These are phyloP conservation scores for Silurus meridionalis DNA, from an alignment of 2,113 vertebrate genomes.

Conservation along the genomic window DNA sequence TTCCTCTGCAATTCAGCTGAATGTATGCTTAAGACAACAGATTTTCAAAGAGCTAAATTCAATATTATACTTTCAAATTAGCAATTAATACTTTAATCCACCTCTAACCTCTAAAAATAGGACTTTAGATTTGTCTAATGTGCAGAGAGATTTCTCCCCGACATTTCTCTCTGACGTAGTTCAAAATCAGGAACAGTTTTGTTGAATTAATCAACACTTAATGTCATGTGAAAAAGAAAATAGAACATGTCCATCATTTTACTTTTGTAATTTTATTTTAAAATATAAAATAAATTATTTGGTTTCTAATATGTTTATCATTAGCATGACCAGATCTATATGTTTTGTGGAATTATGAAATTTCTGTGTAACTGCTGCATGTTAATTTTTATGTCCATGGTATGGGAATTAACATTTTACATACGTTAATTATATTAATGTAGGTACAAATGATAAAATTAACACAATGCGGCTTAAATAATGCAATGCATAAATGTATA, in stretches of 20 bases:
- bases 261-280: neutral
- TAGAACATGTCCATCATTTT: slow-evolving; percentile 22
- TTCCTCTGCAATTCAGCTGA: slow-evolving; percentile 1
- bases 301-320: neutral
- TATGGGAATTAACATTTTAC: neutral
- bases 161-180: slow-evolving; percentile 66
- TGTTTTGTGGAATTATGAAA: neutral
- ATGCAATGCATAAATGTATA: neutral
- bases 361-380: neutral
- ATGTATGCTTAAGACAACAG: slow-evolving; percentile 43
- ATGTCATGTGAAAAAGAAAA: slow-evolving; percentile 53
- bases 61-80: slow-evolving; percentile 63
- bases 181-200: slow-evolving; percentile 67
- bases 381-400: neutral
- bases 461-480: neutral
- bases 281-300: slow-evolving; percentile 2
- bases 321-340: too few relatives aligned
- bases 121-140: slow-evolving; percentile 68
- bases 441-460: neutral
- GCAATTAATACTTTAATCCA: slow-evolving; percentile 68
- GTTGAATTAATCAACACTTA: slow-evolving; percentile 68
- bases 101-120: slow-evolving; percentile 69
- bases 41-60: slow-evolving; percentile 44
- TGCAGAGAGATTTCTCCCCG: slow-evolving; percentile 61
- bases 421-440: slow-evolving; percentile 1